Evolutionary conservation across 2,888 invertebrate species (phyloP), one percentile per base, ranked within the genome.

Genomic region (Drosophila maculinotata): DNA sequence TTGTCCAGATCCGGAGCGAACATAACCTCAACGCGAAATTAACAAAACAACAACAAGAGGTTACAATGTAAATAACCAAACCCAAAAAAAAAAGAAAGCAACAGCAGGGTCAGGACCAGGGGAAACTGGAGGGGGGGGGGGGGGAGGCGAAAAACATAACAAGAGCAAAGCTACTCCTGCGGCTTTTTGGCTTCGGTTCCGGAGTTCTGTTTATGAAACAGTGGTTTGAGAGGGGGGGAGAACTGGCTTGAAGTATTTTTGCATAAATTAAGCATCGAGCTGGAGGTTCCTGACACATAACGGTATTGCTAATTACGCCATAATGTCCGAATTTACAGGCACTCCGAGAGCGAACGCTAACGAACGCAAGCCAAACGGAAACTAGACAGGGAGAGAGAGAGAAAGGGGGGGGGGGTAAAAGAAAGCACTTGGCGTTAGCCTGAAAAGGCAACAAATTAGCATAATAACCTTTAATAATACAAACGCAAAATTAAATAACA

Each of bases 381-480:
- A 44, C 45, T n/a, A 36, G 23, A 45, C 8, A n/a, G 5, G 9
- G 44, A 20, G 20, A 10, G 48, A 2, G 31, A 8, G 42, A 12
- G 25, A 14, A 33, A 28, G 20, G 5, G 23, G 14, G 9, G 17
- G 9, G 14, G 28, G 58, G 23, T 9, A 41, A 15, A 39, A 28
- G 44, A 36, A 25, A 36, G 47, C 30, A 51, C 57, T 58, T 52
- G 42, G 54, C 25, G 38, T 17, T 25, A 38, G 54, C 8, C 51
- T 45, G 66, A 30, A 69, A 60, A 52, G 68, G 68, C 82, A 60
- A 63, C 66, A 80, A 84, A 87, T 87, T 85, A 87, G 79, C 82
- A 87, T 87, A 87, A 87, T 84, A 82, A 78, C 87, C 87, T 85
- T 69, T 82, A 87, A 87, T 84, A 87, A 84, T 68, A 84, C 82